Conservation (phyloP, 2,888 invertebrate species). For the Odontocolon sp. region DNA sequence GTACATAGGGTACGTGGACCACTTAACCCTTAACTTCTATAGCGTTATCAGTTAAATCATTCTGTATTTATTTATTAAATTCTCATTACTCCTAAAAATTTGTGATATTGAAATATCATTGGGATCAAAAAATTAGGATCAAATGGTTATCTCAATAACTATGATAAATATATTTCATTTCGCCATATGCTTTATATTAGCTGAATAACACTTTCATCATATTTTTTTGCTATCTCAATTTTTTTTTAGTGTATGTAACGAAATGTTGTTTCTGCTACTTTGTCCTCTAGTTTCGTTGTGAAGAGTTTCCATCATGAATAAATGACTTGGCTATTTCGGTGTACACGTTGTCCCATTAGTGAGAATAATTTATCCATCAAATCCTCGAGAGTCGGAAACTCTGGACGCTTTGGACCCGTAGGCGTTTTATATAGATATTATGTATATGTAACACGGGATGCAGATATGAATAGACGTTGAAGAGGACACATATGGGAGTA, state of each 20-base stretch:
- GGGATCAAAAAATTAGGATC: no score
- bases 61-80: no score
- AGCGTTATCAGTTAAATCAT: neutral
- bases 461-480: neutral
- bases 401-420: constrained; percentile 1
- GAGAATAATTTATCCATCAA: constrained; percentile 62
- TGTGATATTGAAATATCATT: no score
- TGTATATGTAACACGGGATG: neutral
- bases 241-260: no score
- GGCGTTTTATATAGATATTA: neutral
- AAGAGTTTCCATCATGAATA: constrained; percentile 53
- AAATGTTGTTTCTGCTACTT: neutral
- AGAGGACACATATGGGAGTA: neutral
- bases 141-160: no score
- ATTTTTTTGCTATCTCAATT: no score
- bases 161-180: no score
- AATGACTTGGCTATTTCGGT: constrained; percentile 58
- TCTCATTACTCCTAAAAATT: no score
- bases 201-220: no score
- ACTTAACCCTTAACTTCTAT: neutral
- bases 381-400: constrained; percentile 36
- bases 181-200: no score
- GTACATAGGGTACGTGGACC: neutral
- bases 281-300: constrained; percentile 1
- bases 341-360: constrained; percentile 39